Base-by-base conservation (phyloP, 2,113 vertebrate genomes). In the Asarcornis scutulata region DNA sequence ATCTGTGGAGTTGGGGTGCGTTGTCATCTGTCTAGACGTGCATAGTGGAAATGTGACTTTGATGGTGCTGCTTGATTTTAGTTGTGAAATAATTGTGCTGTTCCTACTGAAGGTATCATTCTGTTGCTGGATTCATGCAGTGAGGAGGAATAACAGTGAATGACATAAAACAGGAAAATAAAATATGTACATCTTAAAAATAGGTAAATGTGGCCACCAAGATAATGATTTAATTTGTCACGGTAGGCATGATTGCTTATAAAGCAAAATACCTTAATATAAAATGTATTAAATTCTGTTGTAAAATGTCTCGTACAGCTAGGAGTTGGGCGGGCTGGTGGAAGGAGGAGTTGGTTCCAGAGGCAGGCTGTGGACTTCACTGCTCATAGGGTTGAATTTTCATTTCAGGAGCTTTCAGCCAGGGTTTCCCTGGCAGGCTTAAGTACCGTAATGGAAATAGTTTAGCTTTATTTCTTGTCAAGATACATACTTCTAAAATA, bases 21-120 rank as follows among this genome's bases (percentile, higher is more conserved):
- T 55, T 0, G 1, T 66, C 7, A 7, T 31, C 2, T 69, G 15
- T 86, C 22, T 26, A 1, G 0, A 20, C 7, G 0, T 9, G 6
- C 2, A 0, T 17, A 32, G 13, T 36, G 64, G 16, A 15, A 52
- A 8, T 7, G 13, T 4, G 32, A 29, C 38, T 83, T 71, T 2
- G n/a, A 22, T 17, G 9, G 9, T 48, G 46, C 31, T n/a, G 23
- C n/a, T 71, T 44, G 20, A 17, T 75, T 85, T 85, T 64, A 55
- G 16, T 34, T 74, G 17, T 32, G 36, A 67, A 88, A 38, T 85
- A 36, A 16, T 59, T 53, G 25, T 31, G 21, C 44, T 59, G 18
- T 4, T 73, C 22, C 55, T 59, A 6, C 0, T 74, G 40, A 34
- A 48, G 48, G 46, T 60, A 23, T 25, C 48, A 50, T 50, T 56